Base-by-base conservation (phyloP, 2,888 invertebrate species). In the Troilus luridus region DNA sequence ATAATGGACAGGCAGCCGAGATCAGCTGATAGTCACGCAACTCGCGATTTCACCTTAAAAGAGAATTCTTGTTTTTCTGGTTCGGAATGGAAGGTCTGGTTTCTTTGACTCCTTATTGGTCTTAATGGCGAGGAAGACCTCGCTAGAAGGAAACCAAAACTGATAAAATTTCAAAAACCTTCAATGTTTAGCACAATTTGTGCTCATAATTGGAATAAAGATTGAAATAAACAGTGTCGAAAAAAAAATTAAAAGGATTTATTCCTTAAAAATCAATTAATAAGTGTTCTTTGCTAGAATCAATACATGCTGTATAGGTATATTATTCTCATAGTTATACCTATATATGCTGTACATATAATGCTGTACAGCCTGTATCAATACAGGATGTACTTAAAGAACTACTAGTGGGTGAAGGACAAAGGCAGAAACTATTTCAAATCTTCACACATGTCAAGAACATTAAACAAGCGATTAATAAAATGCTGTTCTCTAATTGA, bases 61-160 rank as follows among this genome's bases (percentile, higher is more conserved):
- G 72, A 77, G 41, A 77, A 41, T 77, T 24, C 72, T 77, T 77
- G 72, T 77, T 77, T 77, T 77, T 77, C 72, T 77, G 72, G 72
- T 77, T 77, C 41, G 72, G 72, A 77, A 77, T 41, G 72, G 72
- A 72, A 77, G 72, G 72, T 77, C 72, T 77, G 72, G 72, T 77
- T 41, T 41, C 0, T 77, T 77, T 17, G 27, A 77, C 41, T 77
- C 72, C 72, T 77, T 77, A 77, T 77, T 27, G 14, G 14, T 27
- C 41, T 21, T 77, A 77, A 77, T 77, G 72, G 27, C 10, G 72
- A 77, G 27, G 72, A 77, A 41, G 72, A 77, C 72, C 72, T 41
- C 72, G 27, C 17, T 7, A 0, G 72, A 77, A 19, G 41, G 9
- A 41, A 19, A 77, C 1, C 27, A 7, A 77, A 77, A 41, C 41